Evolutionary conservation across 1,140 invertebrate genomes (phyloP).

Genomic region (Drosophila dunni): DNA sequence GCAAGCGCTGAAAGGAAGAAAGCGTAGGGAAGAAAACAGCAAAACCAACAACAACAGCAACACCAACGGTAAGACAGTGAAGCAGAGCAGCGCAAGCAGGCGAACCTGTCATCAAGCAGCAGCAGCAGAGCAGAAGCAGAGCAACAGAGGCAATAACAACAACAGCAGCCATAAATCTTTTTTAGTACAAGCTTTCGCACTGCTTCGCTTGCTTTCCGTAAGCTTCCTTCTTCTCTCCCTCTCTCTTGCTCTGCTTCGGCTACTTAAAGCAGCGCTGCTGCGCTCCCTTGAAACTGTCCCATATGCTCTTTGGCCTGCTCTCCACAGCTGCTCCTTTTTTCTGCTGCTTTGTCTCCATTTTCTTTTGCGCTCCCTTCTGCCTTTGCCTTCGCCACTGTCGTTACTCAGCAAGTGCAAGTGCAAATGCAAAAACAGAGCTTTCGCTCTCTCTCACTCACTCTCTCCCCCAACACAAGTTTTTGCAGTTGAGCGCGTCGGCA

Average conservation of each 20-base stretch:
- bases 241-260: constrained; percentile 17
- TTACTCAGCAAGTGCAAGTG: constrained; percentile 12
- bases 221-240: constrained; percentile 6
- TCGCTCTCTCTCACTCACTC: constrained; percentile 1
- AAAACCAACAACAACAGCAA: constrained; percentile 18
- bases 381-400: not conserved
- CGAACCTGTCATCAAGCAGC: constrained; percentile 36
- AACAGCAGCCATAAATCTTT: constrained; percentile 49
- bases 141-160: constrained; percentile 11
- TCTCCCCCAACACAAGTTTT: constrained; percentile 19
- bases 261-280: not conserved
- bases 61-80: not conserved
- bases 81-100: not conserved
- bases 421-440: constrained; percentile 17
- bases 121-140: constrained; percentile 9
- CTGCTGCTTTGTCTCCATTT: not conserved
- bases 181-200: constrained; percentile 43
- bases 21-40: constrained; percentile 28
- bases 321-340: not conserved
- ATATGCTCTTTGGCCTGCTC: too few relatives aligned
- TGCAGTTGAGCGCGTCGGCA: constrained; percentile 51
- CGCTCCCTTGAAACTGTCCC: not conserved
- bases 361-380: not conserved
- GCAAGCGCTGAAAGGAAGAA: constrained; percentile 43
- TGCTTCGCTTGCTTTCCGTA: constrained; percentile 4